Base-by-base conservation (phyloP, 2,888 invertebrate genomes). In the Platycheirus albimanus region DNA sequence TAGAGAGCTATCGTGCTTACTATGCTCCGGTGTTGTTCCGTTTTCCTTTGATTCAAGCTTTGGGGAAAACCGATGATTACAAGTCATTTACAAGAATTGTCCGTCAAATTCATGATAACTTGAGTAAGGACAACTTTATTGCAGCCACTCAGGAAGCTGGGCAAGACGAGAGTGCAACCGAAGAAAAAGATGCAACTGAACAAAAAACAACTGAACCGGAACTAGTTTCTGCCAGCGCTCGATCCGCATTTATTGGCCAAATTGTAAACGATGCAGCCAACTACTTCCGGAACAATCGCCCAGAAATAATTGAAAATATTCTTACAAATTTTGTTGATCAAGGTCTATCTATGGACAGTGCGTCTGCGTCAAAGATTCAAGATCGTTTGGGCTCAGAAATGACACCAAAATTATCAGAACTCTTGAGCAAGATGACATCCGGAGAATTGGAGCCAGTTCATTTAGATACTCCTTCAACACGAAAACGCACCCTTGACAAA, bases 341-440 rank as follows among this genome's bases (percentile, higher is more conserved):
- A 87, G 96, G 96, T 0, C 87, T 96, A 15, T 93, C 93, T 52
- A 93, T 96, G 28, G 93, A 93, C 24, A 93, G 92, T 28, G 88
- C 90, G 1, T 89, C 92, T 47, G 95, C 95, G 0, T 93, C 94
- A 86, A 90, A 90, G 13, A 91, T 96, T 33, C 93, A 95, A 87
- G 93, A 94, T 36, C 92, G 91, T 85, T 88, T 96, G 0, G 94
- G 94, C 0, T 92, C 93, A 43, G 92, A 93, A 79, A 91, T 95
- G 92, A 95, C 94, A 0, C 92, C 93, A 0, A 91, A 92, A 81
- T 91, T 95, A 41, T 94, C 94, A 0, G 92, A 93, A 85, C 88
- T 93, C 17, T 89, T 96, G 7, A 91, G 93, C 0, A 93, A 94
- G 87, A 90, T 96, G 3, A 93, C 94, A 3, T 93, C 95, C 0